Evolutionary conservation across 1,140 invertebrate species (phyloP).

Genomic region (Nixonia krombeini): DNA sequence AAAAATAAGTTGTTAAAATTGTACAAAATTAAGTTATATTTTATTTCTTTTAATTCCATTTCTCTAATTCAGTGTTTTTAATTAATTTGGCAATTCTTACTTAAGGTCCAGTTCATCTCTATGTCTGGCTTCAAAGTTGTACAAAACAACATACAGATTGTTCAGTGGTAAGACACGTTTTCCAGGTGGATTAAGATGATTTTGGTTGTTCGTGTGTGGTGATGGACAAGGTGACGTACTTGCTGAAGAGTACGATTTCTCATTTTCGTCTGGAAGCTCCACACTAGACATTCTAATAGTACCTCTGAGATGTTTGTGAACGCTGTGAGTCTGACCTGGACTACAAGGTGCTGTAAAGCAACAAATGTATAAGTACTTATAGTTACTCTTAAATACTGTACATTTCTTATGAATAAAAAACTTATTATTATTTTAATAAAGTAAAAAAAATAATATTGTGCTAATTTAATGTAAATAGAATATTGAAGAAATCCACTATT

Average conservation of each 20-base stretch:
- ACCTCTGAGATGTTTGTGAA: constrained; percentile 70
- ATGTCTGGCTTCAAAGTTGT: constrained; percentile 95
- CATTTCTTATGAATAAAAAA: neutral
- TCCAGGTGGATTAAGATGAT: constrained; percentile 62
- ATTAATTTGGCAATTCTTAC: too few species aligned
- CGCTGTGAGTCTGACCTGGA: constrained; percentile 75
- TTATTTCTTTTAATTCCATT: too few species aligned
- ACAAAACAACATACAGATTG: constrained; percentile 94
- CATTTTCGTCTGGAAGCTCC: constrained; percentile 91
- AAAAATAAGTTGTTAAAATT: too few species aligned
- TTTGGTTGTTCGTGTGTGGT: constrained; percentile 74
- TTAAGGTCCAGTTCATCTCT: constrained; percentile 95
- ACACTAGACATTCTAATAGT: constrained; percentile 92
- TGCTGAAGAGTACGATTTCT: constrained; percentile 91
- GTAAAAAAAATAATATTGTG: too few species aligned
- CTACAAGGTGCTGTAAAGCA: constrained; percentile 86
- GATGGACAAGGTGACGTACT: constrained; percentile 94
- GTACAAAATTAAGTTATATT: too few species aligned
- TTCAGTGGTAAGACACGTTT: constrained; percentile 81
- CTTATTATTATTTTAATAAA: too few species aligned
- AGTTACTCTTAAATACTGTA: neutral
- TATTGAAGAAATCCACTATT: too few species aligned
- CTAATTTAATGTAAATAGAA: too few species aligned
- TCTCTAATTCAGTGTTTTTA: too few species aligned
- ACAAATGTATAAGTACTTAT: neutral